Evolutionary conservation across 2,888 invertebrate genomes (phyloP), one percentile per base, ranked within the genome.

Genomic region (Cryptophagus acutangulus): DNA sequence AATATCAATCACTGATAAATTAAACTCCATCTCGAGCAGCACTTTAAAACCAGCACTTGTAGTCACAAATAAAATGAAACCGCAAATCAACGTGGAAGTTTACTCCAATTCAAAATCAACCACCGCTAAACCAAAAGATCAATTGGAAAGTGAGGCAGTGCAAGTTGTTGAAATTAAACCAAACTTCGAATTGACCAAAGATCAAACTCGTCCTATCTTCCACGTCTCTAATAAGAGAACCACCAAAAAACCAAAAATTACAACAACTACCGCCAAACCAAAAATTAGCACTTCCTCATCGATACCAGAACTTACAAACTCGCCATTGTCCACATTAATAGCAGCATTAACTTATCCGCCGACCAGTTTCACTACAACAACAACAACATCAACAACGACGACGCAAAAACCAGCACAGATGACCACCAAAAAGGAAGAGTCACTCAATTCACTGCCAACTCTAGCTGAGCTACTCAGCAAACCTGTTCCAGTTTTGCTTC

Each of bases 21-120:
- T 50, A 16, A 25, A 35, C 13, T 41, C 48, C 6, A 8, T 41
- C 17, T 40, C 34, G n/a, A 35, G 38, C 6, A 34, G 29, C 15
- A 26, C 39, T 33, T 43, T 39, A 3, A 46, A 25, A 1, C n/a
- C 40, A 3, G 38, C 36, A 17, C 38, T 39, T 25, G 36, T 34
- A 3, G 26, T 24, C 18, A 43, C 36, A 18, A 49, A 40, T 17
- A 13, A 15, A 38, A 25, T 3, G 4, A 31, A 31, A 9, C 14
- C 14, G 3, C 15, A 37, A 12, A 37, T 54, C 30, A 50, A 52
- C 16, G 57, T 57, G 5, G 51, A 55, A 41, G 48, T 49, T 39
- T 48, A 41, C 31, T 45, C 55, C 5, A 51, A 55, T 35, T 51
- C 52, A 37, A 40, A 43, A 30, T 50, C 51, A 33, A 49, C 48